Conservation (phyloP, 2,797 vertebrate species). For the Ficedula albicollis region DNA sequence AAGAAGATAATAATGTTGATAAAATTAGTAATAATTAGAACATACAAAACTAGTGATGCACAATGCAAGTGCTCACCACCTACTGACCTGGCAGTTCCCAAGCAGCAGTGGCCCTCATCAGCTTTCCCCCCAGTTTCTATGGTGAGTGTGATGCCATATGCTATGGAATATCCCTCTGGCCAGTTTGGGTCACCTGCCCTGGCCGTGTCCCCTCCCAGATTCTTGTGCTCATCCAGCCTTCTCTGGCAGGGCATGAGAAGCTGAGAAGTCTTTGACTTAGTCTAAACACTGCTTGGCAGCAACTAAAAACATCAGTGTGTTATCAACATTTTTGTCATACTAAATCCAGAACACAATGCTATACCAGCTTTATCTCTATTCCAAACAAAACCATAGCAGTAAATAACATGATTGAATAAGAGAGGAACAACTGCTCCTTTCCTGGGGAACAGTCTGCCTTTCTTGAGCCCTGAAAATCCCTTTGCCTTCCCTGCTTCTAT, state of each 20-base stretch:
- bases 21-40: background rate
- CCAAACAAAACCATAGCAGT: background rate
- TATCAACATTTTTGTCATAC: background rate
- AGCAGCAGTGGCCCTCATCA: background rate
- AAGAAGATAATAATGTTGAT: background rate
- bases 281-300: background rate
- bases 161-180: background rate
- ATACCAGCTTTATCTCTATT: background rate
- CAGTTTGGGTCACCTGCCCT: background rate
- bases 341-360: background rate
- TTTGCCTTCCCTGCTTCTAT: slow-evolving; percentile 2
- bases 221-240: background rate
- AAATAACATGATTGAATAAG: background rate
- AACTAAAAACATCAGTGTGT: background rate
- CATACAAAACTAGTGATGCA: background rate
- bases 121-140: background rate
- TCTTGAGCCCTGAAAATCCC: slow-evolving; percentile 11
- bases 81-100: background rate
- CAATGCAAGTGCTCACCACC: background rate
- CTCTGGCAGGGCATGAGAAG: background rate
- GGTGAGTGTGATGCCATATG: background rate
- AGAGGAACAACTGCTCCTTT: background rate
- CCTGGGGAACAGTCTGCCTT: background rate
- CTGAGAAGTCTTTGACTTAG: background rate
- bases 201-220: background rate